Conservation (phyloP, 2,797 vertebrate species). For the Danio jaintianensis region DNA sequence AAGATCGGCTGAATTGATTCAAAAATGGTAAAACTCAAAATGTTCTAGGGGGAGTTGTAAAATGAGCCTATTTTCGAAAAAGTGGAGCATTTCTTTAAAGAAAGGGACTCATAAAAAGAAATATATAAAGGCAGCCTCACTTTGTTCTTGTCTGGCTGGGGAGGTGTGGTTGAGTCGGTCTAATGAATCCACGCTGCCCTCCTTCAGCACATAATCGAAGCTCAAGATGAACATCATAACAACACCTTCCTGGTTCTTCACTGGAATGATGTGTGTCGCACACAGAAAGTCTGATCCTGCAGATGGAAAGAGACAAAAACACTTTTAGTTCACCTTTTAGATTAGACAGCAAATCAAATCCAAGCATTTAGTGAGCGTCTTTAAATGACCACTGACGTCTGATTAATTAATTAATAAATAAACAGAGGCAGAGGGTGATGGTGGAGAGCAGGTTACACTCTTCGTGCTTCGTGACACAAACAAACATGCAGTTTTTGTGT, state of each 20-base stretch:
- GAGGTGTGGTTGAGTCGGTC: constrained; percentile 90
- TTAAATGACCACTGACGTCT: neutral
- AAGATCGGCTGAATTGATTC: too few species aligned
- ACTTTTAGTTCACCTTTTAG: neutral
- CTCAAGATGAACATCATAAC: constrained; percentile 99
- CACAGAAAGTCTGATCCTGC: constrained; percentile 95
- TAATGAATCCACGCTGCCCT: constrained; percentile 84
- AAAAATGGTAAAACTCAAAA: too few species aligned
- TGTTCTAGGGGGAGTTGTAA: too few species aligned
- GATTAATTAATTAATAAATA: constrained; percentile 9
- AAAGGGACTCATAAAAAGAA: neutral
- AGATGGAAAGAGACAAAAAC: constrained; percentile 4
- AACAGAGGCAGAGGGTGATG: neutral
- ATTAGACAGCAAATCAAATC: constrained; percentile 1
- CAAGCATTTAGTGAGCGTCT: neutral
- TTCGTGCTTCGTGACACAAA: neutral
- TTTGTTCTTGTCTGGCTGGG: constrained; percentile 86
- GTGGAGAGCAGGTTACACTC: neutral
- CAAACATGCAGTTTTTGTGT: constrained; percentile 5
- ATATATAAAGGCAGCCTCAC: constrained; percentile 77
- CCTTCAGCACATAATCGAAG: constrained; percentile 91
- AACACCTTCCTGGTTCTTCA: constrained; percentile 97
- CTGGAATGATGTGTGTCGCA: constrained; percentile 96
- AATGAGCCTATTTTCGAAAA: too few species aligned
- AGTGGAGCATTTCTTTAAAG: too few species aligned